Percentiles rank a stretch among this genome's conserved stretches.
Evolutionary conservation across 2,113 vertebrate species (phyloP).

Genomic region (Toxostoma redivivum): DNA sequence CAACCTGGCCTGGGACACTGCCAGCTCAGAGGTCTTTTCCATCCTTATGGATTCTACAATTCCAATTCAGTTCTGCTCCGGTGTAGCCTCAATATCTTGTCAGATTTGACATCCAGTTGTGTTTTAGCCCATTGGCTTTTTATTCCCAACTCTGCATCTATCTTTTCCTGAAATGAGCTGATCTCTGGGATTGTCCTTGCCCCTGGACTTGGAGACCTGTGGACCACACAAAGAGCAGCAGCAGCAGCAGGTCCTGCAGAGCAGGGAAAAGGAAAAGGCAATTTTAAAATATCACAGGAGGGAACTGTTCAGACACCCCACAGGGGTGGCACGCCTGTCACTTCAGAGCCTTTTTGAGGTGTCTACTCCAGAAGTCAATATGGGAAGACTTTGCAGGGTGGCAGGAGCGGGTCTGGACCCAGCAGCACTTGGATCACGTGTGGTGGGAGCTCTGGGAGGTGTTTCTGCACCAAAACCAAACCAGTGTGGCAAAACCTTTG

Average conservation of each 20-base stretch:
- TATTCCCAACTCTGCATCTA: neutral
- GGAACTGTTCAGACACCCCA: neutral
- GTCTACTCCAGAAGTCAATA: rapidly evolving
- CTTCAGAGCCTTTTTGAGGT: neutral
- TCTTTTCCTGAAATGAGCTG: neutral
- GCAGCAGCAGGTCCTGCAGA: neutral
- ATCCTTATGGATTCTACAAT: neutral
- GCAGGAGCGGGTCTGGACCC: neutral
- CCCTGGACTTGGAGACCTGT: neutral
- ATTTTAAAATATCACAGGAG: neutral
- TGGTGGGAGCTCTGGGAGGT: neutral
- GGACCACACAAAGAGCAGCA: neutral
- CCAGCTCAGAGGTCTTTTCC: neutral
- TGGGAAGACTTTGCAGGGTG: too few species aligned
- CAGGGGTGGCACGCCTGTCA: too few species aligned
- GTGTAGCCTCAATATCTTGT: too few species aligned
- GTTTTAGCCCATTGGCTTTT: neutral
- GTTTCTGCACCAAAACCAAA: neutral
- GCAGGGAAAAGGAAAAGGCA: neutral
- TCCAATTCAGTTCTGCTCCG: neutral
- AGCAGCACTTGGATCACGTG: neutral
- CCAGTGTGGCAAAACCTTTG: neutral
- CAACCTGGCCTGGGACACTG: rapidly evolving
- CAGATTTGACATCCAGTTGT: neutral
- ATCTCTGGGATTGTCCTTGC: neutral